phyloP scores from a whole-genome alignment of 1,140 invertebrate species.

The Lamellibrachia luymesi region DNA sequence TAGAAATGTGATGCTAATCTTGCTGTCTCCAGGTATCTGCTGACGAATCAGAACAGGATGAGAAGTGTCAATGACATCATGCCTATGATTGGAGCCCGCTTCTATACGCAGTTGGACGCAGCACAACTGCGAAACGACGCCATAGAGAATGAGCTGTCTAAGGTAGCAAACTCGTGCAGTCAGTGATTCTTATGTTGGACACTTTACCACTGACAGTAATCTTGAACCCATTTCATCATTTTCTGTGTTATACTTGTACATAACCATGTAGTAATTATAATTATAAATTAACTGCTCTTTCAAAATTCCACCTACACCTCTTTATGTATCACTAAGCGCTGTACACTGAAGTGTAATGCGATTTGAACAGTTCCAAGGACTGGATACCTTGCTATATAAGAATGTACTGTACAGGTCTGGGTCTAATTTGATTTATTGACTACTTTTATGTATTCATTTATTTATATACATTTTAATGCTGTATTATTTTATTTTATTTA shows the following conservation, averaged over 20 bases:
- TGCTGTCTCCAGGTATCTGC: constrained; percentile 64
- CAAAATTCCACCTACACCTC: no score
- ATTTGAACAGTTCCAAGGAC: no score
- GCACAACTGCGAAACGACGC: constrained; percentile 82
- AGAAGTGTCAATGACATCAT: constrained; percentile 92
- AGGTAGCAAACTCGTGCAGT: constrained; percentile 52
- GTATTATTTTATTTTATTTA: no score
- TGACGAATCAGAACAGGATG: constrained; percentile 67
- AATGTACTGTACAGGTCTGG: no score
- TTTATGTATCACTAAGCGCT: no score
- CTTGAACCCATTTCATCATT: neutral
- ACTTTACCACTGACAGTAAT: no score
- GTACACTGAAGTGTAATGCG: no score
- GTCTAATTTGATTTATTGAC: no score
- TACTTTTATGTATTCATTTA: no score
- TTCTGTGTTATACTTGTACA: neutral
- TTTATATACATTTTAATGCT: neutral
- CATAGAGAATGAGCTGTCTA: constrained; percentile 84
- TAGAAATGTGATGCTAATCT: neutral
- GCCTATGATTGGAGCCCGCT: constrained; percentile 98
- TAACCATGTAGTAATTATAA: no score
- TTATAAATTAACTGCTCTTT: no score
- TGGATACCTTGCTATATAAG: no score
- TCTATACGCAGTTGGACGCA: constrained; percentile 92
- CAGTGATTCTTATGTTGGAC: neutral